Base-by-base conservation (phyloP, 1,140 invertebrate species). In the Pinna nobilis region DNA sequence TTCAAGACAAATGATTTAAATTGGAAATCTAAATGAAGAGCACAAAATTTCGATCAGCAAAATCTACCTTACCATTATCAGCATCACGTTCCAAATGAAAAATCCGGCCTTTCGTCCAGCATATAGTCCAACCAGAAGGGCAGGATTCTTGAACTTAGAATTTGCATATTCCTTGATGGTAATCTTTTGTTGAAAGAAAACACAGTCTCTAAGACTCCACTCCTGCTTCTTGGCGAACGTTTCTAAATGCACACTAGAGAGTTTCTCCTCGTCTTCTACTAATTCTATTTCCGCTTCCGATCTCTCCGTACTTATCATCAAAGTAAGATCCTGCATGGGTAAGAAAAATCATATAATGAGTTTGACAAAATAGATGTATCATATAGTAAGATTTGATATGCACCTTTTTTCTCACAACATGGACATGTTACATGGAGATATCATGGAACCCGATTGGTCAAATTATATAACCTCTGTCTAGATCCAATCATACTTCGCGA, bases 11-110 rank as follows among this genome's bases (percentile, higher is more conserved):
- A n/a, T n/a, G n/a, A n/a, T n/a, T n/a, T n/a, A n/a, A n/a, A n/a
- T n/a, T n/a, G n/a, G n/a, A n/a, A n/a, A n/a, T n/a, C n/a, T n/a
- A n/a, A n/a, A n/a, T n/a, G n/a, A n/a, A n/a, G n/a, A n/a, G n/a
- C n/a, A n/a, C n/a, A n/a, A n/a, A n/a, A n/a, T n/a, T 23, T 51
- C 9, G 18, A 2, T 23, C 32, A 18, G 25, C 50, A 53, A 11
- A 23, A 28, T 53, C 50, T 15, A 25, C 11, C 32, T 67, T 76
- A 84, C 82, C 76, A 84, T 79, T 23, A 84, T 67, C 28, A 82
- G 65, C n/a, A 84, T 63, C 13, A 82, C 76, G 53, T 83, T 84
- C 81, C 83, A 84, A 13, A 78, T 65, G 49, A 81, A 84, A 66
- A 80, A 84, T 9, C 83, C 81, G 0, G 78, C 44, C n/a, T 69